Evolutionary conservation across 1,140 invertebrate genomes (phyloP).

Genomic region (Diachasma alloeum): DNA sequence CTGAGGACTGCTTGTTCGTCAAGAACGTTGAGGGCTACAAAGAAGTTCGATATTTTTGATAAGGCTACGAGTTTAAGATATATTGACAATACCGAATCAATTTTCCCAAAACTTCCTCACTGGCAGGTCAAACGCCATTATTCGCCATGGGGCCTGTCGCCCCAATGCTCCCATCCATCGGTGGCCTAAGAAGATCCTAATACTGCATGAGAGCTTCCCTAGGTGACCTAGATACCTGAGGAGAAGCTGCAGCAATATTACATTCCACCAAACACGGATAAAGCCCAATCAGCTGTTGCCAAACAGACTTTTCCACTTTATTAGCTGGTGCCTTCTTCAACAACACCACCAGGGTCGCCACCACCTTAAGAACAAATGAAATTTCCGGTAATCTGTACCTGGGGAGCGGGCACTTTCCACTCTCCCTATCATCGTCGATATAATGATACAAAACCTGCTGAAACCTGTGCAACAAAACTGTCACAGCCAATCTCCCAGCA

Average conservation of each 20-base stretch:
- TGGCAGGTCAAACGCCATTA: slow-evolving; percentile 58
- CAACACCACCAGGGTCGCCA: slow-evolving; percentile 89
- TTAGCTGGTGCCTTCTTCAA: slow-evolving; percentile 89
- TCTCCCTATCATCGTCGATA: slow-evolving; percentile 86
- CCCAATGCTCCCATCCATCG: slow-evolving; percentile 47
- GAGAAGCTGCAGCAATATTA: slow-evolving; percentile 77
- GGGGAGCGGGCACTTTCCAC: slow-evolving; percentile 89
- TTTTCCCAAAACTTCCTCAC: neutral
- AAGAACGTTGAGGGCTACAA: no score
- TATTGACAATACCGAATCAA: neutral
- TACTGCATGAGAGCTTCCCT: slow-evolving; percentile 89
- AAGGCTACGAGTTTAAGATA: no score
- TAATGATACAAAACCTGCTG: slow-evolving; percentile 91
- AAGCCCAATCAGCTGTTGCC: slow-evolving; percentile 90
- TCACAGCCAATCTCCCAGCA: slow-evolving; percentile 87
- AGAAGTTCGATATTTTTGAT: no score
- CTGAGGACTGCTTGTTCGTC: slow-evolving; percentile 73
- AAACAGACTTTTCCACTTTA: slow-evolving; percentile 88
- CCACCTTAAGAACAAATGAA: slow-evolving; percentile 95
- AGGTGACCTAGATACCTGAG: slow-evolving; percentile 83
- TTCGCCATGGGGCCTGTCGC: slow-evolving; percentile 42
- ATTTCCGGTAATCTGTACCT: slow-evolving; percentile 94
- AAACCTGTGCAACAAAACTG: slow-evolving; percentile 89
- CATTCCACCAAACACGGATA: slow-evolving; percentile 93
- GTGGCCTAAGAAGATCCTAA: slow-evolving; percentile 82